Evolutionary conservation across 2,888 invertebrate species (phyloP).

Genomic region (Polyommatus icarus): DNA sequence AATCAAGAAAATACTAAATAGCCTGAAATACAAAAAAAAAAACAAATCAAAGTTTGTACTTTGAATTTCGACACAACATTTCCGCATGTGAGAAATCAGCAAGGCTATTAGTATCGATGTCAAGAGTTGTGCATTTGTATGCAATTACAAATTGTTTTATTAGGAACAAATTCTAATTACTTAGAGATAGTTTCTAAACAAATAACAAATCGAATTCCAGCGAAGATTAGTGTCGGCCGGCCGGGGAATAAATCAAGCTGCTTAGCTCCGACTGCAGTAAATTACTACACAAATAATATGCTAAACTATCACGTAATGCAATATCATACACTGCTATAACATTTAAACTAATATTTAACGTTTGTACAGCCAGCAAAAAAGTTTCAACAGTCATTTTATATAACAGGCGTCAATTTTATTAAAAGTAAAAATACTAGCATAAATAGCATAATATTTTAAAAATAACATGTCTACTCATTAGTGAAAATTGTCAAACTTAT

Average conservation of each 20-base stretch:
- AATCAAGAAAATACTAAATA: no score
- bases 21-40: background rate
- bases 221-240: conserved; percentile 50
- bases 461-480: no score
- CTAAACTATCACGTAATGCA: conserved; percentile 26
- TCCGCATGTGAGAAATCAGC: background rate
- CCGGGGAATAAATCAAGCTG: conserved; percentile 27
- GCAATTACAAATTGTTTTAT: conserved; percentile 28
- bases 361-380: no score
- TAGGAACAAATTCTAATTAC: conserved; percentile 22
- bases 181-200: conserved; percentile 44
- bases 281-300: conserved; percentile 29
- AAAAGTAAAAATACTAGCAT: no score
- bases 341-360: background rate
- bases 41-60: background rate
- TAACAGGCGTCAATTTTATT: no score
- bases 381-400: no score
- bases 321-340: background rate
- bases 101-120: background rate
- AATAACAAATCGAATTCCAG: conserved; percentile 56
- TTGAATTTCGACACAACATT: background rate
- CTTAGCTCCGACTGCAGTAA: conserved; percentile 28
- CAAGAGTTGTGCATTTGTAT: background rate
- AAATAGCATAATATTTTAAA: no score
- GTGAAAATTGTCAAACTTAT: background rate